These are phyloP conservation scores for Drosophila suboccidentalis DNA, from an alignment of 2,888 invertebrate genomes.

Conservation along the genomic window DNA sequence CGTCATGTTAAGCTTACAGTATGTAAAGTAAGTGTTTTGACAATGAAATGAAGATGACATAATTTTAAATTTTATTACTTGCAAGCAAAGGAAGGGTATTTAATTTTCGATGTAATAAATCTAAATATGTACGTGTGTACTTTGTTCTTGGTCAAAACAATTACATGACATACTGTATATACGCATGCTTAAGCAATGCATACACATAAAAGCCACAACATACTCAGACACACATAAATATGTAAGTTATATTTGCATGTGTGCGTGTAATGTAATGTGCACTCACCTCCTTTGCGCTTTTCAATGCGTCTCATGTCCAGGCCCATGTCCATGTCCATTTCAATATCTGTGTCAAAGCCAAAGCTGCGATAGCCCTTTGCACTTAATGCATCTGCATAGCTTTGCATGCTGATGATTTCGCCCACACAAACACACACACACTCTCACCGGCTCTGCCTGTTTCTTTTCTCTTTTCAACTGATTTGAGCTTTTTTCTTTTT, in stretches of 20 bases:
- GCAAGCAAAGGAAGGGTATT: no score
- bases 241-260: neutral
- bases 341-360: constrained; percentile 85
- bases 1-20: constrained; percentile 11
- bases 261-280: constrained; percentile 4
- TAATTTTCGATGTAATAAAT: no score
- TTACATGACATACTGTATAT: neutral
- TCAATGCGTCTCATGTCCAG: constrained; percentile 65
- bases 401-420: constrained; percentile 76
- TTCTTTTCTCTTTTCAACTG: neutral
- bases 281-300: constrained; percentile 77
- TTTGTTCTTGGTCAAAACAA: neutral
- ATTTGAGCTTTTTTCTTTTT: constrained; percentile 29
- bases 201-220: constrained; percentile 1
- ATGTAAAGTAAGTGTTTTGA: neutral
- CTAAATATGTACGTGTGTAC: no score
- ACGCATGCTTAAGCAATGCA: constrained; percentile 7
- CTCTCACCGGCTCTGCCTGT: constrained; percentile 41
- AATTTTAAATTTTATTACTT: neutral
- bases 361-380: constrained; percentile 84
- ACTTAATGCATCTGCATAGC: constrained; percentile 83
- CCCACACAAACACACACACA: constrained; percentile 12
- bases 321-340: constrained; percentile 84
- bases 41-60: neutral
- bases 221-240: neutral